Percentiles rank a stretch among this genome's conserved stretches.
Evolutionary conservation across 2,888 invertebrate genomes (phyloP).

Genomic region (Drosophila ochracea): DNA sequence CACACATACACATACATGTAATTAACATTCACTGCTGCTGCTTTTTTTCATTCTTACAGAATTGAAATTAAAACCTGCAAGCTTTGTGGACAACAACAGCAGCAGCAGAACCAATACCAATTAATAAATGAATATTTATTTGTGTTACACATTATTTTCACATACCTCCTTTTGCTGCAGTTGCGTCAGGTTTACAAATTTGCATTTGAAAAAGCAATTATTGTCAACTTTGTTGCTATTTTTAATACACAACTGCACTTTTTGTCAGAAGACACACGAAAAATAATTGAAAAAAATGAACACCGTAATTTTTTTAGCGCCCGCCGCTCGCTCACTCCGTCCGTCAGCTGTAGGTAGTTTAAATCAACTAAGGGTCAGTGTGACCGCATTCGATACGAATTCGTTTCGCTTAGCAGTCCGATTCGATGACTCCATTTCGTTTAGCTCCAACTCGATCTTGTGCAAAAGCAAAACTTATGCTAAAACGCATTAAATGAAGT

Average conservation of each 20-base stretch:
- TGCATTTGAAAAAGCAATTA: constrained; percentile 25
- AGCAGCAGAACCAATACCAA: constrained; percentile 12
- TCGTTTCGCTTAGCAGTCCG: background rate
- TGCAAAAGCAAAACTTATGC: background rate
- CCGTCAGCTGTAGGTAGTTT: constrained; percentile 55
- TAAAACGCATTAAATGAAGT: background rate
- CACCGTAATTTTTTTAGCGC: constrained; percentile 18
- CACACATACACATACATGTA: constrained; percentile 14
- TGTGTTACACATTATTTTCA: constrained; percentile 13
- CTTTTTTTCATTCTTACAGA: constrained; percentile 21
- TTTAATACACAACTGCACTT: constrained; percentile 52
- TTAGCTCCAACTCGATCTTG: constrained; percentile 2
- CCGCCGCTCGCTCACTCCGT: constrained; percentile 31
- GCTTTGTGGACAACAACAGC: background rate
- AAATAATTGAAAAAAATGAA: constrained; percentile 22
- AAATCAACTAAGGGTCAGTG: constrained; percentile 44
- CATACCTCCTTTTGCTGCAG: constrained; percentile 42
- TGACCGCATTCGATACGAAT: constrained; percentile 27
- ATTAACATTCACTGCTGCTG: constrained; percentile 31
- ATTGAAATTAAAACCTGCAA: constrained; percentile 13
- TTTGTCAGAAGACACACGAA: constrained; percentile 32
- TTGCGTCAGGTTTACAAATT: constrained; percentile 12
- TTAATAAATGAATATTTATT: constrained; percentile 15
- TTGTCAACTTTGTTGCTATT: constrained; percentile 29
- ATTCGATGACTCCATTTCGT: constrained; percentile 4